Evolutionary conservation across 2,888 invertebrate genomes (phyloP).

Genomic region (Nemurella pictetii): DNA sequence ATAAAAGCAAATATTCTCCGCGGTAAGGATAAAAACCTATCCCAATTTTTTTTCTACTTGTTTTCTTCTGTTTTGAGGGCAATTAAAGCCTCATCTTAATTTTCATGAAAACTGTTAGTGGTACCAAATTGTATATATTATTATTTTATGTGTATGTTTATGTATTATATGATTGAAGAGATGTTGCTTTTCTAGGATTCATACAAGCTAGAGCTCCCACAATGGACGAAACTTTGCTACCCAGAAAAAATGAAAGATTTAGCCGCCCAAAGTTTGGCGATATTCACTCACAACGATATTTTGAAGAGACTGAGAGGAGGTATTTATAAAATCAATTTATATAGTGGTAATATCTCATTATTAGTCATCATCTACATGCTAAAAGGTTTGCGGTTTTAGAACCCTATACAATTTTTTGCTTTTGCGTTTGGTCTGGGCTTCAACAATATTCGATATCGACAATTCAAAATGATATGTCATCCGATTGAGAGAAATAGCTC

Average conservation of each 20-base stretch:
- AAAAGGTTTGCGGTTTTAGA: not conserved
- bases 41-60: too few species aligned
- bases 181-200: conserved; percentile 51
- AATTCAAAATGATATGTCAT: not conserved
- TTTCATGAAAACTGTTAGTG: too few species aligned
- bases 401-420: not conserved
- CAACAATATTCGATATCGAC: not conserved
- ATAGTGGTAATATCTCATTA: conserved; percentile 28
- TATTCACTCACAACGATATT: conserved; percentile 69
- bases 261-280: conserved; percentile 68
- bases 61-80: not conserved
- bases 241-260: conserved; percentile 67
- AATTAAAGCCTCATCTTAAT: too few species aligned
- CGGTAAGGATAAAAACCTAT: too few species aligned
- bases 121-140: too few species aligned
- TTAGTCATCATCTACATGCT: not conserved
- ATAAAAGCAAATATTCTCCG: too few species aligned
- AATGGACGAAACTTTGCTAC: conserved; percentile 72
- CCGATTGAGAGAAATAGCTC: too few species aligned
- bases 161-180: too few species aligned
- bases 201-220: conserved; percentile 70
- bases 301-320: conserved; percentile 76
- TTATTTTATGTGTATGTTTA: too few species aligned
- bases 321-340: too few species aligned
- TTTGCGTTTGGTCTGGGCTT: not conserved